Evolutionary conservation across 92 coral and sea anemone species (phyloP), one percentile per base, ranked within the genome.

Genomic region (Porites evermanni): DNA sequence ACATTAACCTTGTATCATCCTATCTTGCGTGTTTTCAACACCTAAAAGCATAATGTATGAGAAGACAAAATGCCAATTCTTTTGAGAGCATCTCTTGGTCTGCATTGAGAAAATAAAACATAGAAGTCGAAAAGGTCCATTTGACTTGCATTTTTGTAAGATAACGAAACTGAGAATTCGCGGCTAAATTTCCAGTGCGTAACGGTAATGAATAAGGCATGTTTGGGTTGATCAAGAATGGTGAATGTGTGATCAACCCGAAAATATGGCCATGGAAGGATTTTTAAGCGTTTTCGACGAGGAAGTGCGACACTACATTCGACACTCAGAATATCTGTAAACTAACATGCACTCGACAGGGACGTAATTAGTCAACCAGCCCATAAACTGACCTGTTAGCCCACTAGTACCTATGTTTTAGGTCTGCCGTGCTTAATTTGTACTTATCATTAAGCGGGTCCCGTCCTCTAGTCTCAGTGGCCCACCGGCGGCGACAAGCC

Each of bases 221-320:
- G 60, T 54, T 54, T 54, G 60, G 60, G 12, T 54, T 54, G 79
- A 75, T 50, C 63, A 52, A 58, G 63, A 53, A 75, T 75, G 79
- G 79, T 44, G 38, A 58, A 53, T 53, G 63, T 50, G 79, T 21
- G 79, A 75, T 58, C 61, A 53, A 29, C 79, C 23, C 63, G 44
- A 53, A 75, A 58, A 75, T 38, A 75, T n/a, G 79, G 79, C 44
- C 79, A 53, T 44, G 63, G 65, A 75, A 75, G 79, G 63, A 53
- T 75, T 75, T 75, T 53, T 75, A 58, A 20, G 44, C 20, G 38
- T 58, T 9, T 75, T 38, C 17, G 65, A 75, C 44, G 44, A 75
- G 61, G 79, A 75, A 53, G 44, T 75, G 65, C 64, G 66, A 32
- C 26, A 29, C 67, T 53, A 56, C 80, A 76, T 76, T 19, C 67